Evolutionary conservation across 2,888 invertebrate species (phyloP), one percentile per base, ranked within the genome.

Genomic region (Ommatoiulus sabulosus): DNA sequence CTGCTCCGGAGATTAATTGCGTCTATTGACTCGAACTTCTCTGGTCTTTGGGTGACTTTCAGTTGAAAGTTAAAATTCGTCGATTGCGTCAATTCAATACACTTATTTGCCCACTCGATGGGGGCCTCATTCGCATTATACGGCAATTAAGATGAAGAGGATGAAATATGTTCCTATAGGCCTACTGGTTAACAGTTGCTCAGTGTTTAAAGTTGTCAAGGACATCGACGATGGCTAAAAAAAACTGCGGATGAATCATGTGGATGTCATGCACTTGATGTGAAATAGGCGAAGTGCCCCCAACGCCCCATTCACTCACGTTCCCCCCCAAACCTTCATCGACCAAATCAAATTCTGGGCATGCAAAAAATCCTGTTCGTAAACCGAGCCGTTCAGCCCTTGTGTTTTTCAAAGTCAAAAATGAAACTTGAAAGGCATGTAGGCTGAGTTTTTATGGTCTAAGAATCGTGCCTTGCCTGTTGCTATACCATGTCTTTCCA

Each of bases 221-320:
- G 80, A 80, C 80, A 80, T 80, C 24, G 8, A 2, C 12, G 72
- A 72, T 72, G 72, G 72, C 24, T 6, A 8, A 20, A 80, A 80
- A 80, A 80, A 80, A 80, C 80, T 4, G 80, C 35, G 24, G 80
- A 80, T 80, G 80, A 80, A 80, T 80, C 80, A 80, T 80, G 80
- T 80, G 80, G 80, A 80, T 80, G 80, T 43, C 80, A 35, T 80
- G 80, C 35, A 35, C 35, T 43, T 15, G 24, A 72, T 72, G 72
- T 20, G 10, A 72, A 72, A 24, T 72, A 72, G 72, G 72, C 72
- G 80, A 80, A 35, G 80, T 80, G 35, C 80, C 80, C 80, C 80
- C 80, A 80, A 12, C 24, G 35, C 35, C 35, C 63, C 63, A 7
- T 6, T 63, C 63, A 63, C 80, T 72, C 35, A 12, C 52, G 17